phyloP scores from a whole-genome alignment of 1,140 invertebrate species.

The Berghia stephanieae region DNA sequence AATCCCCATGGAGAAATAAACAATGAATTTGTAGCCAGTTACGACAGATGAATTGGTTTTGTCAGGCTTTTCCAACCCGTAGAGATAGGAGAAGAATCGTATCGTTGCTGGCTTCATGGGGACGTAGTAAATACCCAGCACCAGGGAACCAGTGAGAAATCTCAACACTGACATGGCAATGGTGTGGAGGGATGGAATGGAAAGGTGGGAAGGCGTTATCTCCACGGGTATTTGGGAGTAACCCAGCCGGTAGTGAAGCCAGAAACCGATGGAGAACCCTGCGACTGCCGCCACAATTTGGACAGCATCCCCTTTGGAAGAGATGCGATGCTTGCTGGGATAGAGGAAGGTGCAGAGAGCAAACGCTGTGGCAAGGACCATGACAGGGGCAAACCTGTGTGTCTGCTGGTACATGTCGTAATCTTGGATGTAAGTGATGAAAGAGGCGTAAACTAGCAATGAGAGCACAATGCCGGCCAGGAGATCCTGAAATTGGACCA shows the following conservation, averaged over 20 bases:
- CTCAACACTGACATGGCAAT: slow-evolving; percentile 78
- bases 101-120: slow-evolving; percentile 76
- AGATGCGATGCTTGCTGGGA: slow-evolving; percentile 67
- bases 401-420: slow-evolving; percentile 80
- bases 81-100: slow-evolving; percentile 75
- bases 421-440: slow-evolving; percentile 79
- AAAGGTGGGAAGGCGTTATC: slow-evolving; percentile 71
- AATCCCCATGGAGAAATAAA: slow-evolving; percentile 67
- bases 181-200: slow-evolving; percentile 79
- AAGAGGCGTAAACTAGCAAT: slow-evolving; percentile 74
- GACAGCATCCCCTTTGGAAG: slow-evolving; percentile 82
- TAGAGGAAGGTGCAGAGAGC: slow-evolving; percentile 76
- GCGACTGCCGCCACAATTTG: slow-evolving; percentile 80
- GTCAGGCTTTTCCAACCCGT: slow-evolving; percentile 69
- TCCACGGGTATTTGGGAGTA: slow-evolving; percentile 66
- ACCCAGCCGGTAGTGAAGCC: slow-evolving; percentile 83
- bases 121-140: slow-evolving; percentile 76
- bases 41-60: slow-evolving; percentile 71
- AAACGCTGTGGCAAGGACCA: slow-evolving; percentile 75
- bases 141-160: slow-evolving; percentile 79
- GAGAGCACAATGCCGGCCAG: slow-evolving; percentile 72
- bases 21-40: slow-evolving; percentile 81
- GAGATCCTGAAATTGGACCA: slow-evolving; percentile 65
- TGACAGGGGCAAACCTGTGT: slow-evolving; percentile 73
- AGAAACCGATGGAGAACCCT: slow-evolving; percentile 82